These are phyloP conservation scores for Thermophis baileyi DNA, from an alignment of 2,113 vertebrate genomes.

Conservation along the genomic window DNA sequence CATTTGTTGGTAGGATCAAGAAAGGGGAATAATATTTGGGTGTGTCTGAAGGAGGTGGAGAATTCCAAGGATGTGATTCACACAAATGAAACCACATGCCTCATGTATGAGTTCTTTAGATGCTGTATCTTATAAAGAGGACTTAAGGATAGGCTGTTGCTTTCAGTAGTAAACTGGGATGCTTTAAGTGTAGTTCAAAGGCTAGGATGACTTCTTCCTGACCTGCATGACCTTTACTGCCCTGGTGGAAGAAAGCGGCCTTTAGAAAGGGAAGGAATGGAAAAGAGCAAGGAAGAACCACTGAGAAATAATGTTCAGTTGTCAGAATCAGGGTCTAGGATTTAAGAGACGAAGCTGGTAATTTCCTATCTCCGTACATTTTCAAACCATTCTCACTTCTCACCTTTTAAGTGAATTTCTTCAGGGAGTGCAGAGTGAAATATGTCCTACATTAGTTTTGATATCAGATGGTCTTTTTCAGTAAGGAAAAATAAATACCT, in stretches of 20 bases:
- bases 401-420: neutral
- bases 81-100: neutral
- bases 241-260: neutral
- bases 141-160: neutral
- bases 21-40: neutral
- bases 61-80: neutral
- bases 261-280: neutral
- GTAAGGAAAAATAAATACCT: neutral
- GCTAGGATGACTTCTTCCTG: neutral
- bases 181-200: neutral
- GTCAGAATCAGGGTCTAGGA: neutral
- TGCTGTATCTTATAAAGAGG: neutral
- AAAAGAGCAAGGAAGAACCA: neutral
- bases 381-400: constrained; percentile 5
- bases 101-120: neutral
- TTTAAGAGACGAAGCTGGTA: neutral
- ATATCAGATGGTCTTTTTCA: neutral
- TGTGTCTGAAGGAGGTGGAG: neutral
- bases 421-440: neutral
- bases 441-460: neutral
- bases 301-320: neutral
- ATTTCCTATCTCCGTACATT: neutral
- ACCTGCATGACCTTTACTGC: neutral
- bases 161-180: neutral
- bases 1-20: neutral